These are phyloP conservation scores for Macropis europaea DNA, from an alignment of 2,888 invertebrate genomes.

Conservation along the genomic window DNA sequence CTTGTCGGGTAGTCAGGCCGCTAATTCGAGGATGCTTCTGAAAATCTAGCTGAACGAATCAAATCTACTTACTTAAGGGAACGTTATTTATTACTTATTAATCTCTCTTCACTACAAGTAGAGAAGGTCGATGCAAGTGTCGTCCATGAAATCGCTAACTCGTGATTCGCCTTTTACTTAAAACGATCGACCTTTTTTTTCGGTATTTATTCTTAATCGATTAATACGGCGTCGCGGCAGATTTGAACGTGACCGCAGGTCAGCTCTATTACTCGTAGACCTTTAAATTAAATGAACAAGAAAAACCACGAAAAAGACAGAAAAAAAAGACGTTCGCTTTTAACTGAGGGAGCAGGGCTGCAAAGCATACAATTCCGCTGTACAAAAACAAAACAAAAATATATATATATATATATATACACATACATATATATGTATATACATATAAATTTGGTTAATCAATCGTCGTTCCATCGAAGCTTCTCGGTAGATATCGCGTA, in stretches of 20 bases:
- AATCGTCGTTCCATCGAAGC: constrained; percentile 49
- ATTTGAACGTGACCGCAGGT: constrained; percentile 22
- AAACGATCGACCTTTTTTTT: constrained; percentile 44
- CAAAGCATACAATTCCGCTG: constrained; percentile 37
- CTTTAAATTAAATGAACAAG: constrained; percentile 1
- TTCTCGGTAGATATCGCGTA: constrained; percentile 22
- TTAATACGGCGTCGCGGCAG: constrained; percentile 17
- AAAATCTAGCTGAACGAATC: constrained; percentile 24
- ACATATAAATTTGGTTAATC: constrained; percentile 48
- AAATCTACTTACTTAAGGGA: constrained; percentile 33
- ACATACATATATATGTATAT: not conserved
- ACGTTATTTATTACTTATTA: constrained; percentile 33
- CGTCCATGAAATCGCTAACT: constrained; percentile 48
- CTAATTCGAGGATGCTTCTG: constrained; percentile 37
- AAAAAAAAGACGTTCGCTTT: constrained; percentile 36
- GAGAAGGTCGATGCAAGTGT: constrained; percentile 49
- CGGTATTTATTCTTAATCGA: constrained; percentile 15
- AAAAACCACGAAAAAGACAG: not conserved
- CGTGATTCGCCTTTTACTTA: constrained; percentile 51
- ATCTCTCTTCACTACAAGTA: constrained; percentile 29
- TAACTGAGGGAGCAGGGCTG: constrained; percentile 16
- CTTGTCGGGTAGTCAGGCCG: constrained; percentile 32
- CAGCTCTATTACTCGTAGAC: constrained; percentile 34
- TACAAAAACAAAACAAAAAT: constrained; percentile 33
- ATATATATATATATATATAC: not conserved